phyloP scores from a whole-genome alignment of 2,113 vertebrate genomes.

The Salminus brasiliensis region DNA sequence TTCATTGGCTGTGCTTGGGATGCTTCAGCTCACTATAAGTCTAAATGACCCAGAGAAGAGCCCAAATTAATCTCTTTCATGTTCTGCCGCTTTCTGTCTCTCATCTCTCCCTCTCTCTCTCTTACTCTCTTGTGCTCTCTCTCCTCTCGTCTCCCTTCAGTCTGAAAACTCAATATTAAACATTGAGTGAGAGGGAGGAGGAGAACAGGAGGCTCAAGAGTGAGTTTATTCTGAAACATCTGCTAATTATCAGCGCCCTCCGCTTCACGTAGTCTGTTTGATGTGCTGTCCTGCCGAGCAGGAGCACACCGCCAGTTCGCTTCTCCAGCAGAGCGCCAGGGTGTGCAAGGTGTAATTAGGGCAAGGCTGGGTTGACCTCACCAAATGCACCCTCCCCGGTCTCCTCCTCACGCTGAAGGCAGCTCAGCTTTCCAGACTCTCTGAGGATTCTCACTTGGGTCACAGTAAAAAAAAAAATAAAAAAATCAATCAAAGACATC shows the following conservation, averaged over 20 bases:
- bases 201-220: constrained; percentile 20
- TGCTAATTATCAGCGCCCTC: constrained; percentile 79
- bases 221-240: constrained; percentile 72
- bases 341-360: constrained; percentile 37
- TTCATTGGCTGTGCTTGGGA: not conserved
- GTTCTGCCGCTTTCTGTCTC: not conserved
- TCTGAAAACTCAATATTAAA: not conserved
- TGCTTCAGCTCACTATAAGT: not conserved
- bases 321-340: constrained; percentile 19
- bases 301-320: constrained; percentile 38
- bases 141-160: not conserved
- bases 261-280: constrained; percentile 79
- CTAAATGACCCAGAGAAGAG: not conserved
- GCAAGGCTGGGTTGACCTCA: constrained; percentile 7
- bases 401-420: not conserved
- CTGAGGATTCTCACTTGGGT: not conserved
- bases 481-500: constrained; percentile 10
- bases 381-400: not conserved
- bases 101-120: not conserved
- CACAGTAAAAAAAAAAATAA: constrained; percentile 8
- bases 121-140: no score
- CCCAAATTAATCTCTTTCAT: not conserved
- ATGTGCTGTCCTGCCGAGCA: constrained; percentile 71
- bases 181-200: constrained; percentile 2
- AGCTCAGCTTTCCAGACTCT: constrained; percentile 14